A percentile compares a stretch with the other conserved stretches of the same genome.
phyloP scores from a whole-genome alignment of 2,888 invertebrate genomes.

The Conops quadrifasciatus region DNA sequence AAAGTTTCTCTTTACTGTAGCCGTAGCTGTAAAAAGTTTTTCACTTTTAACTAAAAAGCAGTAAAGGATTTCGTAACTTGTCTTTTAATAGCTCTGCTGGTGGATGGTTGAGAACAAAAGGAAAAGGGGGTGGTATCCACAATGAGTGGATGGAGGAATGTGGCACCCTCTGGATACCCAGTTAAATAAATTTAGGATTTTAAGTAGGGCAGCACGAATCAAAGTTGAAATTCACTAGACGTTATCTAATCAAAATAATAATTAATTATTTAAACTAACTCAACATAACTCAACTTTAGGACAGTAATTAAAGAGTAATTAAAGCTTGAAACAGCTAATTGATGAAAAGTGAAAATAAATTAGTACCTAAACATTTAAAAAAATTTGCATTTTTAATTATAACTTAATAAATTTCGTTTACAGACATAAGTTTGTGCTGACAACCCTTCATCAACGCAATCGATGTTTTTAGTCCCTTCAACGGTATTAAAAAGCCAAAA shows the following conservation, averaged over 20 bases:
- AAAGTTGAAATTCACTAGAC: constrained; percentile 22
- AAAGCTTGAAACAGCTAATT: constrained; percentile 7
- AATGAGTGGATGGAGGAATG: not conserved
- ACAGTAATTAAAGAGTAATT: constrained; percentile 22
- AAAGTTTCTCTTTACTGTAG: not conserved
- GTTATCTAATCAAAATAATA: constrained; percentile 15
- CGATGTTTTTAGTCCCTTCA: too few species aligned
- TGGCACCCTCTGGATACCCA: not conserved
- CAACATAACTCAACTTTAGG: constrained; percentile 19
- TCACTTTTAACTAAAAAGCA: constrained; percentile 1
- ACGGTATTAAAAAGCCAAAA: too few species aligned
- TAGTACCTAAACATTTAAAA: constrained; percentile 24
- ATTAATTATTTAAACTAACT: constrained; percentile 20
- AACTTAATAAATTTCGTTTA: not conserved
- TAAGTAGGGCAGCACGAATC: constrained; percentile 29
- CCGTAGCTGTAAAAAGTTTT: constrained; percentile 25
- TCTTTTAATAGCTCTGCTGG: not conserved
- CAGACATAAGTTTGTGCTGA: too few species aligned
- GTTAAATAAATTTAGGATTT: not conserved
- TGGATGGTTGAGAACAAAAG: too few species aligned
- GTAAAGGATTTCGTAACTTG: not conserved
- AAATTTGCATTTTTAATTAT: not conserved
- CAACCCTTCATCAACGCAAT: too few species aligned
- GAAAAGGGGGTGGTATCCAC: too few species aligned
- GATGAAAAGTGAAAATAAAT: constrained; percentile 20